Conservation (phyloP, 2,888 invertebrate species). For the Melieria crassipennis region DNA sequence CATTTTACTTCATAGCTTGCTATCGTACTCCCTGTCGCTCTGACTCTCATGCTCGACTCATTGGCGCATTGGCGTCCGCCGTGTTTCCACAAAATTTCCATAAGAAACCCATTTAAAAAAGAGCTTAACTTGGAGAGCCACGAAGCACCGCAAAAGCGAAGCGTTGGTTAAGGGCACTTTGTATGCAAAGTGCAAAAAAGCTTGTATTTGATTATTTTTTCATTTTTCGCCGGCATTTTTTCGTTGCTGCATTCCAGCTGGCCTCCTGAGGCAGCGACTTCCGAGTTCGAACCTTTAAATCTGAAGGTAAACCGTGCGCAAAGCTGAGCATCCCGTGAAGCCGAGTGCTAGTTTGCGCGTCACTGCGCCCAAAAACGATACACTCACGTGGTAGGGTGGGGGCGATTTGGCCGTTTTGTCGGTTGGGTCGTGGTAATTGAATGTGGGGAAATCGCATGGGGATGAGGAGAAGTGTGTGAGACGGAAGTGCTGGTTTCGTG, state of each 20-base stretch:
- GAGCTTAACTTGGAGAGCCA: constrained; percentile 24
- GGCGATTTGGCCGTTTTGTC: background rate
- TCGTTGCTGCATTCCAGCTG: background rate
- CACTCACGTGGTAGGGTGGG: background rate
- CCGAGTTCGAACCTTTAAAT: constrained; percentile 32
- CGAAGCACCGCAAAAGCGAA: constrained; percentile 1
- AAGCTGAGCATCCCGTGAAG: constrained; percentile 11
- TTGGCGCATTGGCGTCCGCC: constrained; percentile 38
- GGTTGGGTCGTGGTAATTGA: too few species aligned
- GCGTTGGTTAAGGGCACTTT: constrained; percentile 56
- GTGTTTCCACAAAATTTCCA: constrained; percentile 57
- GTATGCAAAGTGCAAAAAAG: constrained; percentile 61
- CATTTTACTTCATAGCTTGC: too few species aligned
- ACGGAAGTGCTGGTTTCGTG: background rate
- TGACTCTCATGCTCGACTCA: constrained; percentile 28
- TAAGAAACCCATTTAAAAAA: constrained; percentile 53
- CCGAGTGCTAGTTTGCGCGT: constrained; percentile 43
- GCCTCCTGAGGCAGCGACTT: background rate
- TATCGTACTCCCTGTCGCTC: too few species aligned
- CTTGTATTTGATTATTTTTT: constrained; percentile 39
- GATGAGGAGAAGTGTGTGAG: background rate
- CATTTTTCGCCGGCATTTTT: constrained; percentile 1
- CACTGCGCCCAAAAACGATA: constrained; percentile 42
- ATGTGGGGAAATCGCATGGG: background rate
- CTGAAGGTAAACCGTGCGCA: constrained; percentile 42